Evolutionary conservation across 92 coral and sea anemone genomes (phyloP), one percentile per base, ranked within the genome.

Genomic region (Parazoanthus atlanticus): DNA sequence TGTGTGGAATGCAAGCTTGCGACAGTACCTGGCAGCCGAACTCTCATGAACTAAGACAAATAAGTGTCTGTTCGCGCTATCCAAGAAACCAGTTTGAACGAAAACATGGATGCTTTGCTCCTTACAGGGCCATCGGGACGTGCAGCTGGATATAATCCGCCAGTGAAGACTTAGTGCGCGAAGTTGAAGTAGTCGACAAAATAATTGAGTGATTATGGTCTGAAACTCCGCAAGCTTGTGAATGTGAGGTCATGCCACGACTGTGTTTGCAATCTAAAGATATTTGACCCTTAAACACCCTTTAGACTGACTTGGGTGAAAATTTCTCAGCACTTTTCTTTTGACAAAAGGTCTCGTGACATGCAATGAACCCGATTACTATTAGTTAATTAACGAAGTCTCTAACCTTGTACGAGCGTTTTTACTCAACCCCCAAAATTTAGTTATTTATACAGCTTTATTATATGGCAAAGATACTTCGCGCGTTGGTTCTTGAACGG

Each of bases 1-100:
- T 75, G 79, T 43, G 79, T 75, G 79, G 79, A 75, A 6, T 75
- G 79, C 78, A 74, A 56, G 66, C 25, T 56, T 56, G 25, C 69
- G 26, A 61, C 69, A 9, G 69, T 61, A 21, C 28, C 69, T 52
- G 11, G 58, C 58, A 52, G 21, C 58, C 21, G 19, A 52, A 52
- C 58, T 13, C 58, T 13, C 58, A 12, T 10, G 56, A 49, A 49
- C 56, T 49, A 61, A 61, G 67, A 54, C 65, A 56, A 52, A 15
- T 16, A 19, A 43, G 49, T 43, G 65, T 19, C 65, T 15, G 2
- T 56, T 56, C 65, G 21, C 65, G 65, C 65, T 21, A 6, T 56
- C 25, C 65, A 0, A 46, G 65, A 56, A 15, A 56, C 65, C 25
- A 56, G 23, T 56, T 56, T 56, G 69, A 3, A 56, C 52, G 15